phyloP scores from a whole-genome alignment of 2,797 vertebrate genomes.

The Enteromius unitaeniatus region DNA sequence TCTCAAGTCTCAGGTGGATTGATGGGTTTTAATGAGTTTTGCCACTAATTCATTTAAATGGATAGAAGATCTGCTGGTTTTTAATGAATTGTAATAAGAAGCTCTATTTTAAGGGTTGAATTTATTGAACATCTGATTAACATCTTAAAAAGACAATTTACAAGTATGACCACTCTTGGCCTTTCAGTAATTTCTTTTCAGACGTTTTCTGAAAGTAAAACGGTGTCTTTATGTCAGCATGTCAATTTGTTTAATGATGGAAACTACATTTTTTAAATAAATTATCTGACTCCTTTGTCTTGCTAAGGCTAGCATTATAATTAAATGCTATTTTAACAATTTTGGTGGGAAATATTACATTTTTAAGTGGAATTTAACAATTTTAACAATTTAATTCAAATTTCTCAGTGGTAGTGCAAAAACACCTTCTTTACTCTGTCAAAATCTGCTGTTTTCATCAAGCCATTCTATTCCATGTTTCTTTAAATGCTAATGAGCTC shows the following conservation, averaged over 20 bases:
- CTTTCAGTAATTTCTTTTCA: not conserved
- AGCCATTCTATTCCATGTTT: too few relatives aligned
- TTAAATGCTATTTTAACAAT: not conserved
- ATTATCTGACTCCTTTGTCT: not conserved
- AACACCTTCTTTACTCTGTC: too few relatives aligned
- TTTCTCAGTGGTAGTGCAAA: too few relatives aligned
- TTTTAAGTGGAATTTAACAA: not conserved
- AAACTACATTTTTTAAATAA: not conserved
- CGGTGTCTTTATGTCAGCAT: not conserved
- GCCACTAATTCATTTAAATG: not conserved
- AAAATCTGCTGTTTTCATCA: too few relatives aligned
- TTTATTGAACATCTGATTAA: not conserved
- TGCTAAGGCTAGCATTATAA: not conserved
- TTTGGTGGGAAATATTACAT: too few relatives aligned
- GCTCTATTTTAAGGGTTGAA: not conserved
- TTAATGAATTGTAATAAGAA: not conserved
- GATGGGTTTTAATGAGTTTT: conserved; percentile 22
- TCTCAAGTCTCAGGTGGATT: conserved; percentile 6
- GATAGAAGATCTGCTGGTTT: not conserved
- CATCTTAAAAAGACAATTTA: not conserved
- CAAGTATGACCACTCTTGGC: not conserved
- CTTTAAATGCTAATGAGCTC: too few relatives aligned
- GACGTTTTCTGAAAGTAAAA: not conserved
- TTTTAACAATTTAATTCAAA: too few relatives aligned
- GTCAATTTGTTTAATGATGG: not conserved